These are phyloP conservation scores for Congeria kusceri DNA, from an alignment of 2,888 invertebrate genomes.

Conservation along the genomic window DNA sequence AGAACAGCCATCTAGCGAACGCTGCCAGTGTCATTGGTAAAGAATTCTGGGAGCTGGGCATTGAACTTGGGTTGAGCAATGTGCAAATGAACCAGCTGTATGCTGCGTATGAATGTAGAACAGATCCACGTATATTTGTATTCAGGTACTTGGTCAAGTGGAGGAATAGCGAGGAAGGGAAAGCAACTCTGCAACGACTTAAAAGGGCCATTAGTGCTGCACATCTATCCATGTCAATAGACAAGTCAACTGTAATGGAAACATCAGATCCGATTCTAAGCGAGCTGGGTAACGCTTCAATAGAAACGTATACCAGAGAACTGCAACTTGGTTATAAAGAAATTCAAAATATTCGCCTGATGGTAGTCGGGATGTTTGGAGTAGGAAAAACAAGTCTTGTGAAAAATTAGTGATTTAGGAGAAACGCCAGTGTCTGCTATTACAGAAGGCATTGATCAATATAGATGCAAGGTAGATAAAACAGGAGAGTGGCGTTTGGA, in stretches of 20 bases:
- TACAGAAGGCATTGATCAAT: neutral
- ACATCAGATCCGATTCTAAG: no score
- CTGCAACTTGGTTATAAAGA: slow-evolving; percentile 20
- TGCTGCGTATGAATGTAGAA: neutral
- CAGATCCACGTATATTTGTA: neutral
- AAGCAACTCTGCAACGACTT: neutral
- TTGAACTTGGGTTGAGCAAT: neutral
- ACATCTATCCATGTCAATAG: no score
- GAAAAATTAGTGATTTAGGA: slow-evolving; percentile 12
- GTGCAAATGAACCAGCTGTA: neutral
- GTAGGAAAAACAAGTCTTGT: slow-evolving; percentile 55
- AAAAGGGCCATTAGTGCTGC: no score
- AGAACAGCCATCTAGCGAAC: neutral
- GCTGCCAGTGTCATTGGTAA: neutral
- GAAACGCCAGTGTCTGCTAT: no score
- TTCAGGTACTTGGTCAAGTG: neutral
- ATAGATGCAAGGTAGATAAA: no score
- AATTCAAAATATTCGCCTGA: slow-evolving; percentile 36
- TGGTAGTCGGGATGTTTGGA: slow-evolving; percentile 54
- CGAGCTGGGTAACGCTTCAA: neutral
- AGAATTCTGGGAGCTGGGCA: neutral
- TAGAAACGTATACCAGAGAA: slow-evolving; percentile 21
- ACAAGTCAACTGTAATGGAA: no score
- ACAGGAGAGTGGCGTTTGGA: no score
- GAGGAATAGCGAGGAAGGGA: neutral